A percentile compares a stretch with the other conserved stretches of the same genome.
Evolutionary conservation across 2,113 vertebrate species (phyloP).

Genomic region (Rhinopomastus cyanomelas): DNA sequence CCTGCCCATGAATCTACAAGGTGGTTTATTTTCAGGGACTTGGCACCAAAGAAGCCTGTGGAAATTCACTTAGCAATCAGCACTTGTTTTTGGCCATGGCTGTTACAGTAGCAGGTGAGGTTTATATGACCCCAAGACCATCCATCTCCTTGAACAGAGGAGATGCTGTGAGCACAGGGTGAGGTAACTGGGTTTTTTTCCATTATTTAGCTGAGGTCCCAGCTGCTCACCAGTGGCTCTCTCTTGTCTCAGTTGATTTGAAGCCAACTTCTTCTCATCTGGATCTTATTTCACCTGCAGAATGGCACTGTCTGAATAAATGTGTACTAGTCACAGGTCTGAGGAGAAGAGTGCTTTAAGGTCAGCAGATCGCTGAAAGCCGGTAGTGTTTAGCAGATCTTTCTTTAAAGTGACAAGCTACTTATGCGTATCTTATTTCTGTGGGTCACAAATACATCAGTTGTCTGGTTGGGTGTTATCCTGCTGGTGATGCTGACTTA

Average conservation of each 20-base stretch:
- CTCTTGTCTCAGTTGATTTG: neutral
- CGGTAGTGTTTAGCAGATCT: neutral
- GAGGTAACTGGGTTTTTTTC: conserved; percentile 2
- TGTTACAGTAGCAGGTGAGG: conserved; percentile 5
- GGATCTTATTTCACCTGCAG: neutral
- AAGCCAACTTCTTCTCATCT: neutral
- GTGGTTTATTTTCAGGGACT: neutral
- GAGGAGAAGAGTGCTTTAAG: neutral
- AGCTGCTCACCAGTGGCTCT: neutral
- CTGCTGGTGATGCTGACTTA: neutral
- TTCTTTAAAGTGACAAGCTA: neutral
- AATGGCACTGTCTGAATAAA: neutral
- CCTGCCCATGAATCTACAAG: neutral
- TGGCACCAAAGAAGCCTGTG: neutral
- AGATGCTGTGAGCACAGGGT: conserved; percentile 12
- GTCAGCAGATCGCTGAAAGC: neutral
- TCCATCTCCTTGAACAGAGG: neutral
- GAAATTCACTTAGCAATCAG: conserved; percentile 42
- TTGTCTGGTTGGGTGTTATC: neutral
- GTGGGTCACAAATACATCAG: neutral
- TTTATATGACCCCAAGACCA: neutral
- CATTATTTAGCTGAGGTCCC: neutral
- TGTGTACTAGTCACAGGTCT: neutral
- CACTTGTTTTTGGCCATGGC: neutral
- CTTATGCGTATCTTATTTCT: neutral